Evolutionary conservation across 53 echinoderm and acorn worm species (phyloP).

Genomic region (Astropecten irregularis): DNA sequence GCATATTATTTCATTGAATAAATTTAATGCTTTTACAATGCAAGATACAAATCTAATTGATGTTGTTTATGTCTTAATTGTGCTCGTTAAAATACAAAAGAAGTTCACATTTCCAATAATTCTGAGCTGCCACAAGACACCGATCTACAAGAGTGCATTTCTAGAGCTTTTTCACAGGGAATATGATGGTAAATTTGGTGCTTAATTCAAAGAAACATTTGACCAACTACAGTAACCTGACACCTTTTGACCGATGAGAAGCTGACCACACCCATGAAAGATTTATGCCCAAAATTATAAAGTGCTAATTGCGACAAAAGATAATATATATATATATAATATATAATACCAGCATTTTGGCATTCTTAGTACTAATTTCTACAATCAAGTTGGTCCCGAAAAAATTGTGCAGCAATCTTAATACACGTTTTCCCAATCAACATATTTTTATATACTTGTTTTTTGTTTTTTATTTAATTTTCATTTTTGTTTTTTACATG

Average conservation of each 20-base stretch:
- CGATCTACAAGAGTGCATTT: background rate
- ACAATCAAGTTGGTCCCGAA: slow-evolving; percentile 42
- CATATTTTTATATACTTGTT: background rate
- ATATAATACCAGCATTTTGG: slow-evolving; percentile 8
- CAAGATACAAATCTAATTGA: too few relatives aligned
- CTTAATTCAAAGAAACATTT: background rate
- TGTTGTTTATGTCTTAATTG: too few relatives aligned
- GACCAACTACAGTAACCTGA: background rate
- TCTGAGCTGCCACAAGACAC: background rate
- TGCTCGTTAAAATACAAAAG: too few relatives aligned
- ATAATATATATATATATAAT: too few relatives aligned
- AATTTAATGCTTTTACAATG: too few relatives aligned
- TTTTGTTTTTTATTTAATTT: background rate
- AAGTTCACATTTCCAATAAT: too few relatives aligned
- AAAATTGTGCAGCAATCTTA: slow-evolving; percentile 35
- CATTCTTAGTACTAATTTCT: slow-evolving; percentile 43
- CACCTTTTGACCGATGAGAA: background rate
- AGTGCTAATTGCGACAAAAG: background rate
- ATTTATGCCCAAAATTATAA: background rate
- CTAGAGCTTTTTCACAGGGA: background rate
- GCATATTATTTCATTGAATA: too few relatives aligned
- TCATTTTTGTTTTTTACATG: background rate
- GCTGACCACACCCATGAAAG: background rate
- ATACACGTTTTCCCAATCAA: slow-evolving; percentile 26
- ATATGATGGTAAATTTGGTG: background rate